Conservation (phyloP, 2,113 vertebrate genomes). For the Gila orcuttii region DNA sequence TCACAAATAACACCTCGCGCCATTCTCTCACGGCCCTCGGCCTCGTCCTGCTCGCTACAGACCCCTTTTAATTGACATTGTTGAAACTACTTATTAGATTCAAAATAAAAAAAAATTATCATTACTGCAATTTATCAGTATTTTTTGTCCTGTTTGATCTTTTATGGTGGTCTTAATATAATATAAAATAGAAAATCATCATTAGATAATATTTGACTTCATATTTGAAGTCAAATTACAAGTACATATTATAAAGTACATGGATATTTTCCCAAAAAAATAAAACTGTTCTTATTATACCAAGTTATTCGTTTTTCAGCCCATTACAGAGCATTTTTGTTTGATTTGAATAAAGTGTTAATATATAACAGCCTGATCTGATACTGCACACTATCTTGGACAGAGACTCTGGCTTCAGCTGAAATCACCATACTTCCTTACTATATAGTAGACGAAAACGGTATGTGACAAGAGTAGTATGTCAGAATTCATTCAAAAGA, state of each 20-base stretch:
- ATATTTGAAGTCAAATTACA: not conserved
- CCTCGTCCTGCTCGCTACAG: too few species aligned
- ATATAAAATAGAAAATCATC: too few species aligned
- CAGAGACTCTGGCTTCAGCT: not conserved
- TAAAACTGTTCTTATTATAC: not conserved
- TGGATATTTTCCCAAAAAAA: not conserved
- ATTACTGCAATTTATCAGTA: too few species aligned
- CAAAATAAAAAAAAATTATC: too few species aligned
- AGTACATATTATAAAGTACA: not conserved
- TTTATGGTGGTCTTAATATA: not conserved
- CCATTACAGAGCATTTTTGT: not conserved
- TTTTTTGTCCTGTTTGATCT: not conserved
- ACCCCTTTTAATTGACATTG: not conserved
- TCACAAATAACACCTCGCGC: too few species aligned
- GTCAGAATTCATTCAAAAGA: too few species aligned
- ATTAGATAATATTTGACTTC: not conserved
- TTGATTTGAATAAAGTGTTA: not conserved
- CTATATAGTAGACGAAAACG: too few species aligned
- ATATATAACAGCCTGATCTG: not conserved
- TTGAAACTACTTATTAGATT: not conserved
- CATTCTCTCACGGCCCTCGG: too few species aligned
- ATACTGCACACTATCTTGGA: not conserved
- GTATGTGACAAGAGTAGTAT: too few species aligned
- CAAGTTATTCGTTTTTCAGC: not conserved
- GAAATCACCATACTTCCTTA: too few species aligned